These are phyloP conservation scores for Triplophysa bombifrons DNA, from an alignment of 2,797 vertebrate genomes.

Conservation along the genomic window DNA sequence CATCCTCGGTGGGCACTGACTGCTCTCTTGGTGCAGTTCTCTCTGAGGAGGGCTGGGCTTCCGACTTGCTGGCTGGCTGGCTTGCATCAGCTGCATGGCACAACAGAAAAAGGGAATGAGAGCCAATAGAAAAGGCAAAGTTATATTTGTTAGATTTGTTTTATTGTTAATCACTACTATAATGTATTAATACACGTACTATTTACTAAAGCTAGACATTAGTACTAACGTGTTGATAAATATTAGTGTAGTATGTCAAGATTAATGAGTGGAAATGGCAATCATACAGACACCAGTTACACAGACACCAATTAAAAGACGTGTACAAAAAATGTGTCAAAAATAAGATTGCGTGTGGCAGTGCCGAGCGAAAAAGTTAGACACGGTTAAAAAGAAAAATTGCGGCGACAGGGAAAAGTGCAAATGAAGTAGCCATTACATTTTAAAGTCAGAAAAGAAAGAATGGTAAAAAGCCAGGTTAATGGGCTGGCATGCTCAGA, in stretches of 20 bases:
- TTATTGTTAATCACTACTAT: too few relatives aligned
- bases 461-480: not conserved
- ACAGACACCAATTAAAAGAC: too few relatives aligned
- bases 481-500: too few relatives aligned
- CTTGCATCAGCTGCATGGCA: not conserved
- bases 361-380: too few relatives aligned
- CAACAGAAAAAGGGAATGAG: not conserved
- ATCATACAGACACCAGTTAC: too few relatives aligned
- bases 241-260: too few relatives aligned
- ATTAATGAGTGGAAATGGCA: too few relatives aligned
- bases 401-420: too few relatives aligned
- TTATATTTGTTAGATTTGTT: not conserved
- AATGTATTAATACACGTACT: not conserved
- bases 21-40: not conserved
- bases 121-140: not conserved
- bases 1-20: not conserved
- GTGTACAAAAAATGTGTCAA: too few relatives aligned
- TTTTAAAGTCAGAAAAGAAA: not conserved
- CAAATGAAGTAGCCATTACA: not conserved
- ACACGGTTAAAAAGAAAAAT: too few relatives aligned
- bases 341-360: too few relatives aligned
- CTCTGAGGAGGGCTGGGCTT: not conserved
- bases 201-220: not conserved
- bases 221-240: not conserved
- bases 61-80: not conserved